phyloP scores from a whole-genome alignment of 2,888 invertebrate species.

The Drosophila prostipennis region DNA sequence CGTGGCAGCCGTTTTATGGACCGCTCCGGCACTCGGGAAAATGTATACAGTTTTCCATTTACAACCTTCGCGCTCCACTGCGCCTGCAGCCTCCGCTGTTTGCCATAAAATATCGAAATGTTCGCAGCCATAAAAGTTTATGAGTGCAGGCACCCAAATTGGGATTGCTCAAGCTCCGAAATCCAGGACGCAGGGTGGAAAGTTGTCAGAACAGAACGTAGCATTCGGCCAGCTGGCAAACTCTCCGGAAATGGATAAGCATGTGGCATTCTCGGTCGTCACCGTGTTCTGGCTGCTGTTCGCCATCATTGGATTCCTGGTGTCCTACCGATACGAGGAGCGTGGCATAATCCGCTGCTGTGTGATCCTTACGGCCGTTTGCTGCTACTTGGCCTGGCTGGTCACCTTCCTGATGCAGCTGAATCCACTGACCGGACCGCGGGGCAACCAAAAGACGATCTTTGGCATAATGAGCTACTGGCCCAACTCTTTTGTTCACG shows the following conservation, averaged over 20 bases:
- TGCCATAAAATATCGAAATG: conserved; percentile 70
- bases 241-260: conserved; percentile 47
- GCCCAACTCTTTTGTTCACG: conserved; percentile 44
- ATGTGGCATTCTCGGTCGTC: conserved; percentile 10
- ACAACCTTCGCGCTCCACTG: conserved; percentile 66
- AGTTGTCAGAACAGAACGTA: conserved; percentile 53
- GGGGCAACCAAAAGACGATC: conserved; percentile 33
- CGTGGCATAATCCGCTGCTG: conserved; percentile 52
- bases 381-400: conserved; percentile 69
- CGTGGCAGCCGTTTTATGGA: conserved; percentile 62
- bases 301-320: conserved; percentile 28
- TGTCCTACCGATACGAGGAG: conserved; percentile 41
- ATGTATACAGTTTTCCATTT: conserved; percentile 79
- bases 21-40: conserved; percentile 63
- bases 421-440: conserved; percentile 61
- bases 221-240: conserved; percentile 13
- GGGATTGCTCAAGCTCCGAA: conserved; percentile 54
- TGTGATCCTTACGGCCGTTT: conserved; percentile 52
- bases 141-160: conserved; percentile 56
- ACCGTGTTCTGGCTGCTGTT: conserved; percentile 54
- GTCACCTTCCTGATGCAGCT: conserved; percentile 67
- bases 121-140: conserved; percentile 72
- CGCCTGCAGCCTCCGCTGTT: conserved; percentile 54
- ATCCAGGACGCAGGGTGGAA: conserved; percentile 18
- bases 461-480: conserved; percentile 60